Evolutionary conservation across 2,797 vertebrate genomes (phyloP).

Genomic region (Capromys pilorides): DNA sequence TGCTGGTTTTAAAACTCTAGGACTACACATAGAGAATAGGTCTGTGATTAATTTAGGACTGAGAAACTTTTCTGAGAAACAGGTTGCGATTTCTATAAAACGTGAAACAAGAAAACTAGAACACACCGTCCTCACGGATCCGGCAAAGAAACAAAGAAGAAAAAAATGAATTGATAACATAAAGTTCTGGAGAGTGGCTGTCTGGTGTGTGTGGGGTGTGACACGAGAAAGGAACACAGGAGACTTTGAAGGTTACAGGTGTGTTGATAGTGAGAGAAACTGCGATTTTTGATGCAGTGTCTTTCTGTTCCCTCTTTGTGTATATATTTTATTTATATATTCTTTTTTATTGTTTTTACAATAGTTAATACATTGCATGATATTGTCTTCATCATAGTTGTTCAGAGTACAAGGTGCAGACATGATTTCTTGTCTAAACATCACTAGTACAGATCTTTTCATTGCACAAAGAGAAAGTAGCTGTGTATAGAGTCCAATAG

Average conservation of each 20-base stretch:
- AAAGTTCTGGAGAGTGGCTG: neutral
- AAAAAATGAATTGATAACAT: neutral
- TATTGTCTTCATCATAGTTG: too few species aligned
- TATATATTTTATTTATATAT: too few species aligned
- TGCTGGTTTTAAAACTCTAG: conserved; percentile 24
- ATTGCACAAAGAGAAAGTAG: too few species aligned
- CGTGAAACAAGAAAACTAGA: neutral
- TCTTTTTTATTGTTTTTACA: too few species aligned
- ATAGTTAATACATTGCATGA: too few species aligned
- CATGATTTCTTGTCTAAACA: too few species aligned
- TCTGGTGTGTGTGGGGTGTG: neutral
- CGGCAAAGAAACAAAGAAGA: neutral
- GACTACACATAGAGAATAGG: neutral
- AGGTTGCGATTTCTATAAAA: neutral
- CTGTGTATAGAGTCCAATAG: too few species aligned
- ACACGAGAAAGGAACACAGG: too few species aligned
- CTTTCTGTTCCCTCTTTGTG: too few species aligned
- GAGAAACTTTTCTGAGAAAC: conserved; percentile 38
- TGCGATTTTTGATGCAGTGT: too few species aligned
- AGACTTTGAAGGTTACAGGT: neutral
- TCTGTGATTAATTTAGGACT: neutral
- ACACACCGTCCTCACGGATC: neutral
- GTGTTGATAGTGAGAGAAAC: neutral
- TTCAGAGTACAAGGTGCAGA: too few species aligned
- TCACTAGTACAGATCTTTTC: too few species aligned